phyloP scores from a whole-genome alignment of 1,140 invertebrate species.

The Ceratosolen solmsi region DNA sequence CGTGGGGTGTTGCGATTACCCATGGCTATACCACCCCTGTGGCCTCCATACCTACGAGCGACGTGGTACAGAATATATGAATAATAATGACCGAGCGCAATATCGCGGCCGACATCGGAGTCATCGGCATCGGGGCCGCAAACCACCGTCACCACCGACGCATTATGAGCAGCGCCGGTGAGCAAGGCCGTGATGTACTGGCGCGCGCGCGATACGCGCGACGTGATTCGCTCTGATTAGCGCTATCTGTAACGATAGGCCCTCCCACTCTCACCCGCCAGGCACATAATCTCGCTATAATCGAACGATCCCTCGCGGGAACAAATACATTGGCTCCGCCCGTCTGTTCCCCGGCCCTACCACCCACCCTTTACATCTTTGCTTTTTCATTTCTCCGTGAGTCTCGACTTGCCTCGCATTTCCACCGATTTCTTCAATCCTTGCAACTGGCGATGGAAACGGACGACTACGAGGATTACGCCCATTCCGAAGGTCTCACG shows the following conservation, averaged over 20 bases:
- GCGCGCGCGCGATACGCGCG: conserved; percentile 59
- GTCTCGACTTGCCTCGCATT: background rate
- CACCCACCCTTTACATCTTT: no score
- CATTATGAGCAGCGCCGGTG: conserved; percentile 40
- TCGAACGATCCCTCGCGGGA: conserved; percentile 54
- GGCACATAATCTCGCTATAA: conserved; percentile 62
- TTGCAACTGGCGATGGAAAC: background rate
- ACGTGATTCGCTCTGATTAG: conserved; percentile 71
- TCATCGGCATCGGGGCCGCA: conserved; percentile 41
- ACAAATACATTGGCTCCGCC: background rate
- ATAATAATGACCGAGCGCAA: conserved; percentile 68
- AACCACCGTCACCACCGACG: conserved; percentile 50
- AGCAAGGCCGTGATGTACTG: conserved; percentile 62
- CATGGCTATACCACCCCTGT: background rate
- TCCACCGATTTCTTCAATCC: background rate
- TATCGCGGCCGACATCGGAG: conserved; percentile 61
- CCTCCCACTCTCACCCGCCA: conserved; percentile 32
- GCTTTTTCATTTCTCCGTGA: no score
- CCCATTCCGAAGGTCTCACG: background rate
- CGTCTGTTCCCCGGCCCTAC: background rate
- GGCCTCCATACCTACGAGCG: conserved; percentile 62
- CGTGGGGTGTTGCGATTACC: conserved; percentile 33
- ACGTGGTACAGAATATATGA: conserved; percentile 74
- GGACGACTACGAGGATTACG: background rate
- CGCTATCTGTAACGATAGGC: conserved; percentile 69